Evolutionary conservation across 2,888 invertebrate genomes (phyloP), one percentile per base, ranked within the genome.

Genomic region (Acrocera orbiculus): DNA sequence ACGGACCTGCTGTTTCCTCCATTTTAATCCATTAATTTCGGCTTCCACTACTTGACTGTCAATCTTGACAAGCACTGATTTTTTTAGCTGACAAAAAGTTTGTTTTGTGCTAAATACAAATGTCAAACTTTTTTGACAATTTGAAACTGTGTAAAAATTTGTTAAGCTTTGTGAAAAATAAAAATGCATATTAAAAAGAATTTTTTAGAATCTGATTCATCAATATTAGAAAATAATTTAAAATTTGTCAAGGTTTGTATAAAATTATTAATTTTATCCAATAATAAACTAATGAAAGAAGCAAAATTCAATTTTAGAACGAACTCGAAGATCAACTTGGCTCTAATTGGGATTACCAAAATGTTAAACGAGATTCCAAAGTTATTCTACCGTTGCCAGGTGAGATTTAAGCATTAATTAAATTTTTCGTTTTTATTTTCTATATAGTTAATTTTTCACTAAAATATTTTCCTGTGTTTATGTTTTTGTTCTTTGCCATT

Each of bases 301-400:
- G 10, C 14, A 13, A 10, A 15, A 10, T 37, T 40, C 46, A 43
- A 24, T 47, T 50, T 43, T 38, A 70, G 68, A 67, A 69, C 46
- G 62, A 67, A 5, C 54, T 68, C 14, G 72, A 73, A 47, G 66
- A 73, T 32, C 70, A 73, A 41, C 53, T 76, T 10, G 66, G 67
- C 39, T 67, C 55, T 72, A 24, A 62, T 75, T 37, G 44, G 46
- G n/a, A 43, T 43, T 10, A 20, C 25, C 5, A 13, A 24, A 11
- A 13, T 3, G n/a, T 27, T 15, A 6, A 13, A 11, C 14, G 30
- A 23, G 73, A 74, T 16, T 69, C 66, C 3, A 71, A 72, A 51
- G 57, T 73, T 36, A 68, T 78, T 3, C 73, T 72, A 52, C 79
- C 79, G 24, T 63, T 52, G 39, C 73, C 78, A 54, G 79, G 79